Conservation (phyloP, 2,888 invertebrate genomes). For the Criorhina ranunculi region DNA sequence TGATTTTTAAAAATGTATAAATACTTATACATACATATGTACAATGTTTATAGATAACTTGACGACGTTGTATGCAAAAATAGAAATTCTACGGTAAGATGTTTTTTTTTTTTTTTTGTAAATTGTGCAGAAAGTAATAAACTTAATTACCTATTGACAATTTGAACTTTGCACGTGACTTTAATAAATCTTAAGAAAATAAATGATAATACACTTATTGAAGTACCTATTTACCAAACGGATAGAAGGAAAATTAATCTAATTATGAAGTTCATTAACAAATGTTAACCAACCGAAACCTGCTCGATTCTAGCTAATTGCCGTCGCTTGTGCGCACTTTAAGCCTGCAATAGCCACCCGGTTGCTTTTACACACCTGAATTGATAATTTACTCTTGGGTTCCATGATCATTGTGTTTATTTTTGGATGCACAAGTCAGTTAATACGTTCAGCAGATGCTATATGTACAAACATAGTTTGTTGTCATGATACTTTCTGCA, state of each 20-base stretch:
- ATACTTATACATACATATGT: background rate
- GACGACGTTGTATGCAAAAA: background rate
- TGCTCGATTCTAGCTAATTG: too few relatives aligned
- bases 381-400: too few relatives aligned
- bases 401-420: too few relatives aligned
- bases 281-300: background rate
- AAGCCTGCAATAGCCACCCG: too few relatives aligned
- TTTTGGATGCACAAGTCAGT: too few relatives aligned
- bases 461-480: too few relatives aligned
- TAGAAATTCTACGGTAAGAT: background rate
- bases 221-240: too few relatives aligned
- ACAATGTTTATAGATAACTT: background rate
- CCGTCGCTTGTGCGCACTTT: too few relatives aligned
- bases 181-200: background rate
- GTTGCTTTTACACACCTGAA: too few relatives aligned
- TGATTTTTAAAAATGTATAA: conserved; percentile 13
- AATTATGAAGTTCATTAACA: conserved; percentile 15
- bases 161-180: background rate
- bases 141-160: background rate
- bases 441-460: too few relatives aligned
- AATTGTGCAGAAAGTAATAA: background rate
- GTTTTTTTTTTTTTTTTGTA: background rate
- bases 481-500: too few relatives aligned
- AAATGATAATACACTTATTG: too few relatives aligned
- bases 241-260: background rate